Conservation (phyloP, 2,113 vertebrate genomes). For the Trogon melanurus region DNA sequence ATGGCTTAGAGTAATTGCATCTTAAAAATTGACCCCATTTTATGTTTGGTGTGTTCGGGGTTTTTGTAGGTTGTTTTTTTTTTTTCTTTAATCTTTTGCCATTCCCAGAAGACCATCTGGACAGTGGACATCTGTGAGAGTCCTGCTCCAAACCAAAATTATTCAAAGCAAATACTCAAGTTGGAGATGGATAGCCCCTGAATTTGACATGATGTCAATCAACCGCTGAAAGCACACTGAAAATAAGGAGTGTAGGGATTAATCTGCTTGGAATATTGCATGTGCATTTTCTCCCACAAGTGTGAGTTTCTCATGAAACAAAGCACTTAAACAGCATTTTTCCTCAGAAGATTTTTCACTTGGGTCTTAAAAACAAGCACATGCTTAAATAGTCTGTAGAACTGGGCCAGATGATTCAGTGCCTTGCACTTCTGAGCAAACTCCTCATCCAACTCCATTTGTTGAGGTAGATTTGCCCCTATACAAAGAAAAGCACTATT, state of each 20-base stretch:
- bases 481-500: background rate
- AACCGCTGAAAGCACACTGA: background rate
- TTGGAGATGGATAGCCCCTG: background rate
- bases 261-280: background rate
- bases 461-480: background rate
- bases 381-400: background rate
- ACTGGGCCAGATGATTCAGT: background rate
- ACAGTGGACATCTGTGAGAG: too few relatives aligned
- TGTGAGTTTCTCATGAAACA: background rate
- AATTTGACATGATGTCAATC: background rate
- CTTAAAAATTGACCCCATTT: background rate
- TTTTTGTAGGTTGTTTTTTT: too few relatives aligned
- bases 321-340: background rate
- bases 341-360: background rate
- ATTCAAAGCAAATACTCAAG: background rate
- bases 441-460: background rate
- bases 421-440: background rate
- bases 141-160: background rate
- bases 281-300: background rate
- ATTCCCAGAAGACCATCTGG: background rate
- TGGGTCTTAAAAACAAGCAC: background rate
- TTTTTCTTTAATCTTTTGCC: background rate
- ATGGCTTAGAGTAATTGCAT: background rate
- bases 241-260: background rate
- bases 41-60: background rate